These are phyloP conservation scores for Ascidia mentula DNA, from an alignment of 23 tunicate genomes.

Conservation along the genomic window DNA sequence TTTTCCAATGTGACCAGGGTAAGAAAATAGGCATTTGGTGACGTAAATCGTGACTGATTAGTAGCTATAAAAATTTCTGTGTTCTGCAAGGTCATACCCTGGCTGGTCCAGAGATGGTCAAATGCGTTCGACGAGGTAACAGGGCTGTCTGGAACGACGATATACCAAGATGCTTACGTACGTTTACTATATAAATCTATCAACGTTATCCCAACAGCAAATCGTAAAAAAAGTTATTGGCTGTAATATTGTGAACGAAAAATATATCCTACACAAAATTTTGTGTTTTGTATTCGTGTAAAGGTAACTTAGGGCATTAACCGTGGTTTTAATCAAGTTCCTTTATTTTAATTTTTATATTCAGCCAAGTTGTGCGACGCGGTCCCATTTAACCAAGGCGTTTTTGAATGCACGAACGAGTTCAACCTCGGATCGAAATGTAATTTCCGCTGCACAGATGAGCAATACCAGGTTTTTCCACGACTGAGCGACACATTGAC, in stretches of 20 bases:
- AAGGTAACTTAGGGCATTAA: too few relatives aligned
- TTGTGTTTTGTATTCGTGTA: too few relatives aligned
- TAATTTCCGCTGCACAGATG: background rate
- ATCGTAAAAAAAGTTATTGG: too few relatives aligned
- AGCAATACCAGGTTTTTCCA: background rate
- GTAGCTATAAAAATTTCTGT: too few relatives aligned
- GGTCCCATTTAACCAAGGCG: background rate
- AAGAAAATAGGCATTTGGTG: too few relatives aligned
- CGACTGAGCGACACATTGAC: background rate
- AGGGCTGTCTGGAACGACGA: background rate
- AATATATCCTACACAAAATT: too few relatives aligned
- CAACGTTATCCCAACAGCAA: background rate
- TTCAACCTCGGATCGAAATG: conserved; percentile 2
- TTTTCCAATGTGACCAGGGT: background rate
- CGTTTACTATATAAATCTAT: background rate
- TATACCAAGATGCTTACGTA: background rate
- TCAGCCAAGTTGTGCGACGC: background rate
- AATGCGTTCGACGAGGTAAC: background rate
- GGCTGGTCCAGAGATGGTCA: conserved; percentile 7
- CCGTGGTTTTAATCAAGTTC: too few relatives aligned
- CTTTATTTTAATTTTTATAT: background rate
- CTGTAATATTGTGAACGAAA: too few relatives aligned
- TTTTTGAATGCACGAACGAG: background rate
- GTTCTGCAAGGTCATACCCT: background rate
- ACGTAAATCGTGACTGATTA: too few relatives aligned